Percentiles rank a stretch among this genome's conserved stretches.
Evolutionary conservation across 2,888 invertebrate genomes (phyloP).

Genomic region (Steinernema carpocapsae): DNA sequence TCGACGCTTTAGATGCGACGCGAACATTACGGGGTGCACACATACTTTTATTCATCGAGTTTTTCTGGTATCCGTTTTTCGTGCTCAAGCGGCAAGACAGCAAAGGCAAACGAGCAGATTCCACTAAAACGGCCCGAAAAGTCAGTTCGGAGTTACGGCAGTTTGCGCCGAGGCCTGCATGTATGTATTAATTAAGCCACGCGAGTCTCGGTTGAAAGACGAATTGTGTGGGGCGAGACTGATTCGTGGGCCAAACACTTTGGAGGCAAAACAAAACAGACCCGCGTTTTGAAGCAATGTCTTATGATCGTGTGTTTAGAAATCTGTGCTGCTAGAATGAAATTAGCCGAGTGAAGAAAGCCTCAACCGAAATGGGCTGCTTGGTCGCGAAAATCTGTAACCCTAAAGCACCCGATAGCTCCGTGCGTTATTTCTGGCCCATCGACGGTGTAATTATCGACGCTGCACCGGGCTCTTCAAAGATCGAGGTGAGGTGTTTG

Average conservation of each 20-base stretch:
- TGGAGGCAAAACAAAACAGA: not conserved
- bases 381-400: slow-evolving; percentile 59
- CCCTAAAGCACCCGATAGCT: slow-evolving; percentile 60
- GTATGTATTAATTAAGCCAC: too few species aligned
- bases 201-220: too few species aligned
- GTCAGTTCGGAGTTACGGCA: too few species aligned
- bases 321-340: not conserved
- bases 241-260: too few species aligned
- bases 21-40: not conserved
- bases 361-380: slow-evolving; percentile 59
- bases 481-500: not conserved
- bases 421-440: slow-evolving; percentile 62
- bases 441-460: slow-evolving; percentile 54
- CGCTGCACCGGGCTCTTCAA: slow-evolving; percentile 31
- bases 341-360: not conserved
- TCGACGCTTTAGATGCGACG: not conserved
- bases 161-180: too few species aligned
- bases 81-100: too few species aligned
- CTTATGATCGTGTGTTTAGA: slow-evolving; percentile 5
- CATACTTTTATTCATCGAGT: not conserved
- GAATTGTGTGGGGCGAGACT: too few species aligned
- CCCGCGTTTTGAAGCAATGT: not conserved
- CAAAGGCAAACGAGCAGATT: too few species aligned
- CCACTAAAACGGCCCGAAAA: too few species aligned
- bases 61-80: too few species aligned